Evolutionary conservation across 2,888 invertebrate genomes (phyloP), one percentile per base, ranked within the genome.

Genomic region (Strigamia transsilvanica): DNA sequence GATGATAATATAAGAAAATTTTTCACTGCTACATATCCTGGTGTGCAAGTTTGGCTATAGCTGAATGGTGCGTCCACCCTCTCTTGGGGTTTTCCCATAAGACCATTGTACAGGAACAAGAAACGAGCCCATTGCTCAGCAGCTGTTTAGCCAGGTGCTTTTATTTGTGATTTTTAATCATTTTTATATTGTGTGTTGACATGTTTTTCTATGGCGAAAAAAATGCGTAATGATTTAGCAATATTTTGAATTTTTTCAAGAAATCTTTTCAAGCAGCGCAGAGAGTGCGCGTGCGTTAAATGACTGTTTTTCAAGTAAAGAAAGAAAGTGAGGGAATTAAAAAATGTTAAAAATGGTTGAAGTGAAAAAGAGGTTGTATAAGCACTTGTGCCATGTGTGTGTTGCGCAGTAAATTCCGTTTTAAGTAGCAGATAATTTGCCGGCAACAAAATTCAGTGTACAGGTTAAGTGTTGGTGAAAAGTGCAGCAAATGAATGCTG

Each of bases 111-210:
- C 12, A 27, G 73, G 73, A 73, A 73, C 73, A 73, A 73, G 73
- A 73, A 73, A 73, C 73, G 32, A 73, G 73, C 73, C 73, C 73
- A 73, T 32, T 23, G 73, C 73, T 27, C 13, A 73, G 73, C 73
- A 73, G 73, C 73, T 73, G 73, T 73, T 73, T 73, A 73, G 73
- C 73, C 73, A 73, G 73, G 73, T 73, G 73, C 73, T 73, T 73
- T 73, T 73, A 73, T 73, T 73, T 32, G 73, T 73, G 32, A 73
- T 73, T 73, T 73, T 73, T 73, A 73, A 23, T 73, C 73, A 73
- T 73, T 73, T 73, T 73, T 73, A 27, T 32, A 73, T 73, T 73
- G 73, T 73, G 32, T 73, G n/a, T 73, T 32, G 73, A 18, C 56
- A 56, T 56, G 56, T 56, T 56, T 56, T 56, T 56, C 2, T 56